These are phyloP conservation scores for Sthenelais limicola DNA, from an alignment of 2,888 invertebrate species.

Conservation along the genomic window DNA sequence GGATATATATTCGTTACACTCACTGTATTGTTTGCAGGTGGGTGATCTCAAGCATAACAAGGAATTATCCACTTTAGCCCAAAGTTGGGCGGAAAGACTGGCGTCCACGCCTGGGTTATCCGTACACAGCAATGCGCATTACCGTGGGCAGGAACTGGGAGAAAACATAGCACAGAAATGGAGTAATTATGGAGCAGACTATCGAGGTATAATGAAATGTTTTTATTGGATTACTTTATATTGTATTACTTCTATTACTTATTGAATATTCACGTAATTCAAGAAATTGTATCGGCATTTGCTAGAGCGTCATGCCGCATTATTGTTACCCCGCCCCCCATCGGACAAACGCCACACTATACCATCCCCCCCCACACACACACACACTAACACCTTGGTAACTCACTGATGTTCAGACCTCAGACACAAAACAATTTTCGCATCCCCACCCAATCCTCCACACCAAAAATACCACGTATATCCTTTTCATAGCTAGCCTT, in stretches of 20 bases:
- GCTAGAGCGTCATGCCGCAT: no score
- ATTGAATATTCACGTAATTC: background rate
- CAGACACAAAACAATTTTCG: no score
- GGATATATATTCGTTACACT: no score
- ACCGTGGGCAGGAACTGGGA: constrained; percentile 79
- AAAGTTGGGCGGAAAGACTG: constrained; percentile 90
- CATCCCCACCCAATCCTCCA: no score
- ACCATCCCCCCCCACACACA: no score
- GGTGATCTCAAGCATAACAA: constrained; percentile 56
- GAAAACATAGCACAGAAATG: constrained; percentile 70
- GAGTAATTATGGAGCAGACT: constrained; percentile 62
- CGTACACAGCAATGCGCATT: constrained; percentile 82
- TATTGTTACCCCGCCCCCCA: no score
- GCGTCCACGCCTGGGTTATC: constrained; percentile 86
- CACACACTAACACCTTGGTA: no score
- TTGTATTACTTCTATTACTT: background rate
- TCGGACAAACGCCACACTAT: no score
- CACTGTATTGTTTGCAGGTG: constrained; percentile 35
- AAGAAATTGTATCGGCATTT: no score
- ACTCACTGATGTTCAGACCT: no score
- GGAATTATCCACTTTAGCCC: constrained; percentile 73
- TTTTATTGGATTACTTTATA: background rate
- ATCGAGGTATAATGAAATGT: constrained; percentile 59
- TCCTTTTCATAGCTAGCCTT: no score
- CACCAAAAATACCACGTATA: no score